phyloP scores from a whole-genome alignment of 2,113 vertebrate genomes.

The Asarcornis scutulata region DNA sequence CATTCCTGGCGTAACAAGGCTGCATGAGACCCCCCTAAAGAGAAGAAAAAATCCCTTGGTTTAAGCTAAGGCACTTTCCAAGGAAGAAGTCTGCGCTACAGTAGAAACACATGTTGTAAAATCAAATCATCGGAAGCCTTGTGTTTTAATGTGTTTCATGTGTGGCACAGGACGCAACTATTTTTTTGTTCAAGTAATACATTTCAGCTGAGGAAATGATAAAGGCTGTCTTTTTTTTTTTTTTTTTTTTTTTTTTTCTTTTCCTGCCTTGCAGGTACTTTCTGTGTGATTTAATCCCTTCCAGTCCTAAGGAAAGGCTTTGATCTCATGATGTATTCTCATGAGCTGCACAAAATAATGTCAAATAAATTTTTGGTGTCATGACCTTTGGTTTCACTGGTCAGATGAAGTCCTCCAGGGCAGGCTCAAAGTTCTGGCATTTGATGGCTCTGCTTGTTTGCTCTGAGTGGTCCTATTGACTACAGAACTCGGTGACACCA shows the following conservation, averaged over 20 bases:
- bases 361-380: not conserved
- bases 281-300: not conserved
- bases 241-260: not conserved
- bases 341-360: slow-evolving; percentile 8
- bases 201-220: not conserved
- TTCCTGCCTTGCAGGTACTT: not conserved
- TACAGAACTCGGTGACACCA: not conserved
- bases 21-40: not conserved
- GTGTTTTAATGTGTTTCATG: not conserved
- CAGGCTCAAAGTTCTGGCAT: not conserved
- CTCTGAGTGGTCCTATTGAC: not conserved
- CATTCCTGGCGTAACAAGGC: not conserved
- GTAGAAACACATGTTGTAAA: not conserved
- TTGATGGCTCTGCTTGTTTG: not conserved
- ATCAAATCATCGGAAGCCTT: not conserved
- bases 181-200: not conserved
- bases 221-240: not conserved
- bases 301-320: not conserved
- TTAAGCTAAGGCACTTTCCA: not conserved
- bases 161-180: not conserved
- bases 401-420: not conserved
- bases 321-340: not conserved
- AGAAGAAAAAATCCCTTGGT: not conserved
- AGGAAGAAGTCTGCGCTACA: not conserved
- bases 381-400: not conserved